Percentiles rank a stretch among this genome's conserved stretches.
phyloP scores from a whole-genome alignment of 2,888 invertebrate genomes.

The Geotrupes spiniger region DNA sequence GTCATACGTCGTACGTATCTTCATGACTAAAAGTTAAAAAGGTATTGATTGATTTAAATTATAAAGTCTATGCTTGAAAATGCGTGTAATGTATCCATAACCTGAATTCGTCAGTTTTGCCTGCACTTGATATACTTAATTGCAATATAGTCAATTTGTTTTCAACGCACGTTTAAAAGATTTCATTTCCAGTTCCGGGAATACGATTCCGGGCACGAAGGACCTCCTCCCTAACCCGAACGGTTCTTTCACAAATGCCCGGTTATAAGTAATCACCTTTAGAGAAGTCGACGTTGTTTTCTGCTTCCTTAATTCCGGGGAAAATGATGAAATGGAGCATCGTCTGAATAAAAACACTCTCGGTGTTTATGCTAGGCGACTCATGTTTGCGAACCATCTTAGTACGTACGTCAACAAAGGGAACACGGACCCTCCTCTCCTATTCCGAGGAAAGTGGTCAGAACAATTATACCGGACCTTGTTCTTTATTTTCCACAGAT shows the following conservation, averaged over 20 bases:
- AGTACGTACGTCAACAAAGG: conserved; percentile 31
- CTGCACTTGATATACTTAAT: conserved; percentile 26
- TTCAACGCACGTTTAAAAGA: conserved; percentile 41
- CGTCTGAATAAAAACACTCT: conserved; percentile 38
- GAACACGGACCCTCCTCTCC: conserved; percentile 18
- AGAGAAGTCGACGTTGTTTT: conserved; percentile 28
- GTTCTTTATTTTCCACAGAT: conserved; percentile 25
- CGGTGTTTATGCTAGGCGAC: conserved; percentile 41
- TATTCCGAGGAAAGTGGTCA: conserved; percentile 33
- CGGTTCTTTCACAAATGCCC: conserved; percentile 39
- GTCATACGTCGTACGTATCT: too few species aligned
- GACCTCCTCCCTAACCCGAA: conserved; percentile 34
- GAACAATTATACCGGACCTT: conserved; percentile 37
- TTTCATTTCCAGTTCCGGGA: conserved; percentile 41
- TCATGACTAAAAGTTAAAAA: too few species aligned
- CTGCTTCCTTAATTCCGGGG: conserved; percentile 22
- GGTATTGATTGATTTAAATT: too few species aligned
- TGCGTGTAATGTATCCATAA: too few species aligned
- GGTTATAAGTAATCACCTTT: conserved; percentile 41
- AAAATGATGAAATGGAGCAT: conserved; percentile 30
- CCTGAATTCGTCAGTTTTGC: conserved; percentile 13
- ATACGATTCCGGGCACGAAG: conserved; percentile 39
- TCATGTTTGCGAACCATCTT: conserved; percentile 28
- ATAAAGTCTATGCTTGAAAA: neutral
- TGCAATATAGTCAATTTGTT: conserved; percentile 39